Evolutionary conservation across 2,888 invertebrate species (phyloP).

Genomic region (Habrosyne pyritoides): DNA sequence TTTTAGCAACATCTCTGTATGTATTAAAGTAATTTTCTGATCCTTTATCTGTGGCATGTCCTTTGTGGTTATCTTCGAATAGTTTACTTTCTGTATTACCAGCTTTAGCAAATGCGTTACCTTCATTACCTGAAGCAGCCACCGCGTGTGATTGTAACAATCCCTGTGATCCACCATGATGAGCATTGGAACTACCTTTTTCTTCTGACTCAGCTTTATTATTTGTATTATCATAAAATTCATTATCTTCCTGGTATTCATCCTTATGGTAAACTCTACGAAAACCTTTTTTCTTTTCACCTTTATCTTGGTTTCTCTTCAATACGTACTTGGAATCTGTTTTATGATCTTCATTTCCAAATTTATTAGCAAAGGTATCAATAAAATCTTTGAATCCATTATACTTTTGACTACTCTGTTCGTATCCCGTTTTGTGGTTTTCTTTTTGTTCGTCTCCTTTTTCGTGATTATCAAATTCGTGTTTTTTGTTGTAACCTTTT

Average conservation of each 20-base stretch:
- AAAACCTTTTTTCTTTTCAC: conserved; percentile 67
- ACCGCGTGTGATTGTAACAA: conserved; percentile 49
- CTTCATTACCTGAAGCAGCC: conserved; percentile 43
- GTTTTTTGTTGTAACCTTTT: conserved; percentile 33
- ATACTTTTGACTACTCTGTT: conserved; percentile 40
- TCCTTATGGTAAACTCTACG: conserved; percentile 71
- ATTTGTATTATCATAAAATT: conserved; percentile 67
- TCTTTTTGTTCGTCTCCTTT: conserved; percentile 39
- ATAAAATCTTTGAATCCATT: conserved; percentile 60
- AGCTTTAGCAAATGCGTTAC: conserved; percentile 34
- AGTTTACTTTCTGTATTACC: conserved; percentile 37
- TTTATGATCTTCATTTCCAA: conserved; percentile 56
- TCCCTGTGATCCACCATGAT: conserved; percentile 56
- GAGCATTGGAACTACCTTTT: conserved; percentile 44
- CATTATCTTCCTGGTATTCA: conserved; percentile 71
- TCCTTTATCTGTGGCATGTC: conserved; percentile 35
- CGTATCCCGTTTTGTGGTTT: conserved; percentile 37
- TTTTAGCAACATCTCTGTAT: conserved; percentile 56
- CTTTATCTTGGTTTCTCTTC: conserved; percentile 56
- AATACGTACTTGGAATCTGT: conserved; percentile 50
- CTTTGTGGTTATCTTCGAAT: conserved; percentile 43
- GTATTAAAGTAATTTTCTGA: conserved; percentile 43
- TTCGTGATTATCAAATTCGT: conserved; percentile 43
- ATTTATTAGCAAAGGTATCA: conserved; percentile 66
- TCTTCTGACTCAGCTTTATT: conserved; percentile 53